These are phyloP conservation scores for Tachysurus vachellii DNA, from an alignment of 2,113 vertebrate species.

Conservation along the genomic window DNA sequence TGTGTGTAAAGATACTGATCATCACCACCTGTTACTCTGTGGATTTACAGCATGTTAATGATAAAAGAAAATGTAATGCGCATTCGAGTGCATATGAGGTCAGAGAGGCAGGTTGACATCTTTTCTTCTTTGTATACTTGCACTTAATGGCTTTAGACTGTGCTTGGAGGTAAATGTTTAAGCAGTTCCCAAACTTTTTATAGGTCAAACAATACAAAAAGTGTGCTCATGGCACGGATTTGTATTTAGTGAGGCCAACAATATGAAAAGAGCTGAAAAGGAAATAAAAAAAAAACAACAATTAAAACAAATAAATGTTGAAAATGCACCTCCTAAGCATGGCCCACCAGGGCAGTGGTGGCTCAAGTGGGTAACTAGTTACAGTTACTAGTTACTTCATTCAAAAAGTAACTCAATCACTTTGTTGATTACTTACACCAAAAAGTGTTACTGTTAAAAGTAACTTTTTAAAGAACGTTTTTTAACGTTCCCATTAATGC, in stretches of 20 bases:
- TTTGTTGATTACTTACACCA: too few relatives aligned
- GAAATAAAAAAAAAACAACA: neutral
- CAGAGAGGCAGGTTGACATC: neutral
- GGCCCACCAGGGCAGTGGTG: neutral
- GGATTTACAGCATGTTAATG: slow-evolving; percentile 42
- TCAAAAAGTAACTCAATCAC: too few relatives aligned
- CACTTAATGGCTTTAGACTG: neutral
- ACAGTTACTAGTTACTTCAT: too few relatives aligned
- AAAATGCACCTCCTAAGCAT: neutral
- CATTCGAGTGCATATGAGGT: neutral
- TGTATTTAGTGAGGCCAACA: neutral
- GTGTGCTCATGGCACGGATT: neutral
- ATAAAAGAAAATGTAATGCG: slow-evolving; percentile 32
- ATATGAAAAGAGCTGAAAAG: neutral
- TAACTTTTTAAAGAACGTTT: too few relatives aligned
- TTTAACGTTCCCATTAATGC: too few relatives aligned
- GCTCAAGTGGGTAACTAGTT: too few relatives aligned
- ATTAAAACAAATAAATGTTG: neutral
- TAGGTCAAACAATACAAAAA: neutral
- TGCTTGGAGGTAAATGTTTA: neutral
- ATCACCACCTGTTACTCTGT: slow-evolving; percentile 41
- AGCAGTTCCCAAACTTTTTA: neutral
- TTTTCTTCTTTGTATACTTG: neutral
- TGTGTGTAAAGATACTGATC: slow-evolving; percentile 39
- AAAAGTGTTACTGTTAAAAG: too few relatives aligned